phyloP scores from a whole-genome alignment of 2,113 vertebrate species.

The Salvator merianae region DNA sequence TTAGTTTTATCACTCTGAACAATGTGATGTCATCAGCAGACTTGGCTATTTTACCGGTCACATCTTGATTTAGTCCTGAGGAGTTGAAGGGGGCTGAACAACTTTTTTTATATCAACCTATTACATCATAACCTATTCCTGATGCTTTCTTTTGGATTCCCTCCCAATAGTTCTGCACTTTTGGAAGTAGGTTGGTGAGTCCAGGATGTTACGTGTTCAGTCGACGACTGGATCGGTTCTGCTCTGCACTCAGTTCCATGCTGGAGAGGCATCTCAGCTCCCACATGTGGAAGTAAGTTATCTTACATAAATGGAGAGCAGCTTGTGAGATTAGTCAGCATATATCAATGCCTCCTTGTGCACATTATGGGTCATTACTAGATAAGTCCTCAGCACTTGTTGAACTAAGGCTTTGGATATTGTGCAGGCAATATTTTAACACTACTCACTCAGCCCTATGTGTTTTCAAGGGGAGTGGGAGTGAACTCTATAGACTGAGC shows the following conservation, averaged over 20 bases:
- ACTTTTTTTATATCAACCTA: background rate
- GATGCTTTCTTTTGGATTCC: background rate
- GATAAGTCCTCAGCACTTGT: no score
- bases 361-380: background rate
- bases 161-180: conserved; percentile 83
- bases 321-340: background rate
- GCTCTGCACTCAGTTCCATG: conserved; percentile 90
- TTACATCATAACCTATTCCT: background rate
- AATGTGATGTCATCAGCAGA: no score
- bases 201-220: conserved; percentile 89
- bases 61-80: background rate
- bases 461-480: background rate
- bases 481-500: background rate
- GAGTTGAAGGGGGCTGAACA: background rate
- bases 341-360: background rate
- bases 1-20: no score
- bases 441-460: background rate
- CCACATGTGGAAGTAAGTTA: conserved; percentile 89
- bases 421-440: background rate
- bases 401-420: no score
- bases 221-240: conserved; percentile 87
- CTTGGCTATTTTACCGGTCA: no score
- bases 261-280: conserved; percentile 89
- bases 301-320: background rate
- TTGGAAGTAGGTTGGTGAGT: conserved; percentile 85